phyloP scores from a whole-genome alignment of 2,113 vertebrate genomes.

The Dryoscopus gambensis region DNA sequence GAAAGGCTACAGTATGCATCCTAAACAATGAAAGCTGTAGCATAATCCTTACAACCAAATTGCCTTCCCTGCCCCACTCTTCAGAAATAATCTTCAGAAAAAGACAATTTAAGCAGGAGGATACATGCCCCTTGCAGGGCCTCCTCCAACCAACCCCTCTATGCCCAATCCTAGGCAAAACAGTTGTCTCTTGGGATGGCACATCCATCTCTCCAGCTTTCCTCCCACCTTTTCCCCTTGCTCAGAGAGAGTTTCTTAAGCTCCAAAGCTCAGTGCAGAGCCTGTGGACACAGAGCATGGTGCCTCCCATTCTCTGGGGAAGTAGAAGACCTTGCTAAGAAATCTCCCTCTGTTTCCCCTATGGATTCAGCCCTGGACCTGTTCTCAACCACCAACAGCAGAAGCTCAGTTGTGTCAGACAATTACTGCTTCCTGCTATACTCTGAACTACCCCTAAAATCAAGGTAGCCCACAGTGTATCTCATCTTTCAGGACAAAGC shows the following conservation, averaged over 20 bases:
- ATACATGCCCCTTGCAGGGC: neutral
- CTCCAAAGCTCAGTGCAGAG: neutral
- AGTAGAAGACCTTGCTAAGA: neutral
- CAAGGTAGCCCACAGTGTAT: neutral
- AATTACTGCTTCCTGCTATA: neutral
- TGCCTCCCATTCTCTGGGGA: neutral
- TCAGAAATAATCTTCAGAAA: conserved; percentile 2
- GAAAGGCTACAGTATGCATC: conserved; percentile 23
- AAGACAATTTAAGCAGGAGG: neutral
- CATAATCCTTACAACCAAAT: neutral
- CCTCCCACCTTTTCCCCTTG: neutral
- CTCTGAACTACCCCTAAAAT: neutral
- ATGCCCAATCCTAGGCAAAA: neutral
- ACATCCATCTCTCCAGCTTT: neutral
- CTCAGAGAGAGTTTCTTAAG: neutral
- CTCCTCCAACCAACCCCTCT: neutral
- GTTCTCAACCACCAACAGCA: neutral
- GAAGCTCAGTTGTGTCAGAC: neutral
- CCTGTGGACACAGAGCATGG: neutral
- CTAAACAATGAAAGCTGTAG: conserved; percentile 45
- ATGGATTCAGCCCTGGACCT: neutral
- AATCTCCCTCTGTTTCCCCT: neutral
- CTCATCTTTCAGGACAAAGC: neutral
- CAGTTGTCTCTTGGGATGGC: neutral
- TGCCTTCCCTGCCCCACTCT: neutral